Evolutionary conservation across 2,113 vertebrate genomes (phyloP), one percentile per base, ranked within the genome.

Genomic region (Dryoscopus gambensis): DNA sequence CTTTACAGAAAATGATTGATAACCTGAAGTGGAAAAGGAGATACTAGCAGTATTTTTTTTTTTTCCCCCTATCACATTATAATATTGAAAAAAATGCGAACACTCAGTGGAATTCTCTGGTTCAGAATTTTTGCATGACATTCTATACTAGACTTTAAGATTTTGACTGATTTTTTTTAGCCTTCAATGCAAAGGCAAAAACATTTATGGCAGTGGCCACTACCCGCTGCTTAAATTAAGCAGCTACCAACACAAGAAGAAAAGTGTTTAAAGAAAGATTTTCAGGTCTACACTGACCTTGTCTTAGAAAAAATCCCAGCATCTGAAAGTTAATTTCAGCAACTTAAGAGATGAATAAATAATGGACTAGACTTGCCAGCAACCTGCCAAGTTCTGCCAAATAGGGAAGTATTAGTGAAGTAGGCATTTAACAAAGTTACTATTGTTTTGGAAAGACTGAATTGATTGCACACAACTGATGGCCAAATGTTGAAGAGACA

Each of bases 281-380:
- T 94, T 90, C 62, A 93, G 40, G 37, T 76, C 57, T 82, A 56
- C 39, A 21, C 49, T 87, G 78, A 87, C 82, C 75, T 90, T 73
- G 65, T 57, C 24, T 42, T 83, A 70, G 92, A 80, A 90, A 85
- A 15, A 83, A 85, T 79, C 67, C 49, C 57, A 91, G 65, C 19
- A 94, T 73, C 37, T 87, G 78, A 84, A 74, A 75, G 62, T 56
- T 82, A 76, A 89, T 75, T 71, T 89, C 75, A 91, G 59, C 56
- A 94, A 95, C 87, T 94, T 87, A 82, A 84, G 49, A 69, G 44
- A 68, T 44, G 19, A 95, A 87, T 90, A 90, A 76, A 37, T 69
- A 91, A 85, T 28, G 62, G 40, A 64, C 6, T 59, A 90, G 47
- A 87, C 15, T 73, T 91, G 77, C 40, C 74, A 94, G 70, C 82